A percentile compares a stretch with the other conserved stretches of the same genome.
Conservation (phyloP, 2,797 vertebrate genomes). For the Sebastes dallii region DNA sequence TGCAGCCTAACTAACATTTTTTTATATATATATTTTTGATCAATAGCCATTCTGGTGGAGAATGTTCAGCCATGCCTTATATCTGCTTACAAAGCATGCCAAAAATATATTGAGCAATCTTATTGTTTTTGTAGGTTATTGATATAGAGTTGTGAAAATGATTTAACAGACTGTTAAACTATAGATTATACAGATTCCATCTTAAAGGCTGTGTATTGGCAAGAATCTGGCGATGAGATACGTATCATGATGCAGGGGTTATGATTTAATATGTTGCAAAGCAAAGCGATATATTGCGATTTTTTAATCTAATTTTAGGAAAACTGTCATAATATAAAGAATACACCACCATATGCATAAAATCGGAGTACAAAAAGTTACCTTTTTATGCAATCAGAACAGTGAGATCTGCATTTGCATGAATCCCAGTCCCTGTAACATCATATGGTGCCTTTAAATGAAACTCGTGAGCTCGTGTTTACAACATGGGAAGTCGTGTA, state of each 20-base stretch:
- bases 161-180: neutral
- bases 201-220: neutral
- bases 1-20: constrained; percentile 32
- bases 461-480: no score
- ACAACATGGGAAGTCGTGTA: no score
- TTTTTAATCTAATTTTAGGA: no score
- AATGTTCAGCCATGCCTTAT: constrained; percentile 15
- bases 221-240: no score
- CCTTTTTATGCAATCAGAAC: no score
- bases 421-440: no score
- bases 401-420: no score
- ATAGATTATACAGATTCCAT: neutral
- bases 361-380: no score
- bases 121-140: neutral
- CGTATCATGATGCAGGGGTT: neutral
- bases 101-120: neutral
- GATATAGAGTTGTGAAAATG: neutral
- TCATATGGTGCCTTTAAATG: no score
- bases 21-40: constrained; percentile 32
- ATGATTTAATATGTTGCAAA: neutral
- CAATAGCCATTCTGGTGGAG: constrained; percentile 16
- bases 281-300: no score
- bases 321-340: no score
- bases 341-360: no score
- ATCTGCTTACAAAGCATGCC: constrained; percentile 14